Percentiles rank a stretch among this genome's conserved stretches.
phyloP scores from a whole-genome alignment of 2,797 vertebrate species.

The Hydrophis major region DNA sequence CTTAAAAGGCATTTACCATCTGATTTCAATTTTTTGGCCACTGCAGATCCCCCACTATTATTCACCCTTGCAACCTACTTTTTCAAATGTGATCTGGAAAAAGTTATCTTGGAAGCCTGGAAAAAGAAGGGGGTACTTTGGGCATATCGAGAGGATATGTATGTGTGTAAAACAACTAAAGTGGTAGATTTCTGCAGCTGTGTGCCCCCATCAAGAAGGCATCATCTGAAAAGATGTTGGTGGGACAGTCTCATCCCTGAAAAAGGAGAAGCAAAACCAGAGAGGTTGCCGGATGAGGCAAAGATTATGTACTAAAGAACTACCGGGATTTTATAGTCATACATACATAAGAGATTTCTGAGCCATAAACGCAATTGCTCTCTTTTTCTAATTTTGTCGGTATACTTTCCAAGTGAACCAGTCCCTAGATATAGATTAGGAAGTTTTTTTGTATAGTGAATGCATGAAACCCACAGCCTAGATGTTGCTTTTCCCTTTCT shows the following conservation, averaged over 20 bases:
- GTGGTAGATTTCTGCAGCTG: background rate
- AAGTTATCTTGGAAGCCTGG: background rate
- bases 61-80: background rate
- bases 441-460: background rate
- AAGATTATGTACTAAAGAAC: background rate
- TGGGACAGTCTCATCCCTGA: background rate
- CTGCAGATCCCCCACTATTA: background rate
- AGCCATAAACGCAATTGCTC: background rate
- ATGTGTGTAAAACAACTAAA: background rate
- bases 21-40: no score
- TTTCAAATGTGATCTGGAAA: slow-evolving; percentile 16
- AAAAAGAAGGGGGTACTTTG: background rate
- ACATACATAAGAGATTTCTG: background rate
- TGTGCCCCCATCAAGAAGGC: background rate
- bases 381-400: background rate
- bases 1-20: background rate
- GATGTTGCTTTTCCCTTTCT: background rate
- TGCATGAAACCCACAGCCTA: slow-evolving; percentile 3
- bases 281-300: background rate
- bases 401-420: background rate
- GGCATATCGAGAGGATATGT: background rate
- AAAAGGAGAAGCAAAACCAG: background rate
- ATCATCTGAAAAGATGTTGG: background rate
- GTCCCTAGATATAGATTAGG: background rate
- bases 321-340: background rate